These are phyloP conservation scores for Dichetophora obliterata DNA, from an alignment of 2,888 invertebrate genomes.

Conservation along the genomic window DNA sequence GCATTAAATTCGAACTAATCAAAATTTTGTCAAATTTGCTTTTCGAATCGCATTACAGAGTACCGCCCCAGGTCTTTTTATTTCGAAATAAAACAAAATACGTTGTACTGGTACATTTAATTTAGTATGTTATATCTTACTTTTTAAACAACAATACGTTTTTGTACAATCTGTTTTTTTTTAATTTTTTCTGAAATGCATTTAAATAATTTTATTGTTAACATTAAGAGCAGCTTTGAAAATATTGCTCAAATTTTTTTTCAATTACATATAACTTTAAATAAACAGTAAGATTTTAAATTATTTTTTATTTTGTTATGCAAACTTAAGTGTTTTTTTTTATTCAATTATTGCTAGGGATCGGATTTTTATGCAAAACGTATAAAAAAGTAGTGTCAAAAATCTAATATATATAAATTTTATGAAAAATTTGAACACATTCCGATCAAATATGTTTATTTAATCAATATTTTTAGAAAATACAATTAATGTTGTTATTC, in stretches of 20 bases:
- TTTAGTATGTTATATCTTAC: slow-evolving; percentile 25
- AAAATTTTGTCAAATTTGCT: no score
- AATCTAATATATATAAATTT: no score
- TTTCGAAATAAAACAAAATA: neutral
- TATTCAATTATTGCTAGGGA: neutral
- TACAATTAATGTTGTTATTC: no score
- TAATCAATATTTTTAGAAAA: no score
- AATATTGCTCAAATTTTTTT: neutral
- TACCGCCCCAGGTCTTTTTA: no score
- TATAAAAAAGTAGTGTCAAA: no score
- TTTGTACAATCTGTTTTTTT: neutral
- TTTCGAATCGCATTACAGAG: no score
- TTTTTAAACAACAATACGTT: slow-evolving; percentile 20
- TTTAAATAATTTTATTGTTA: slow-evolving; percentile 4
- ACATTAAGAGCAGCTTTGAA: slow-evolving; percentile 1
- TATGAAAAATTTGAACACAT: no score
- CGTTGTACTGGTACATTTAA: slow-evolving; percentile 25
- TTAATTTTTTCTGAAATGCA: slow-evolving; percentile 9
- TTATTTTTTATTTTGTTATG: neutral
- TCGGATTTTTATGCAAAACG: no score
- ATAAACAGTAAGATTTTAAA: neutral
- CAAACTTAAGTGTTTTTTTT: neutral
- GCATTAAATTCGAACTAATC: no score
- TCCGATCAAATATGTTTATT: no score
- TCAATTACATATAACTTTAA: neutral